Conservation (phyloP, 2,797 vertebrate genomes). For the Philypnodon macrostomus region DNA sequence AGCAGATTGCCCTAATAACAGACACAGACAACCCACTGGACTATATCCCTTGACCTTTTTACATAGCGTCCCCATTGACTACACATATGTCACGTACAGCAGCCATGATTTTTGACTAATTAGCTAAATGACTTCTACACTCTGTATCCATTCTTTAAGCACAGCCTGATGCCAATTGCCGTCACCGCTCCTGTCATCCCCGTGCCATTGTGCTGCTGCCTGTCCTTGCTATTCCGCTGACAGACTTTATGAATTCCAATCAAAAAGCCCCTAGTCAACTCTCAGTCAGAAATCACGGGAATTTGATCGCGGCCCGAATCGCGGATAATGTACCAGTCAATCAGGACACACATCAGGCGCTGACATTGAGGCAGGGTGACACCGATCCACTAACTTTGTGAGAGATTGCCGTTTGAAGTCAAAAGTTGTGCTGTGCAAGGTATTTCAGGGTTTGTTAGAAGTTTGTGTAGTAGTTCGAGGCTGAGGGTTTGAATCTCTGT, state of each 20-base stretch:
- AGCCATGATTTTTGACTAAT: conserved; percentile 14
- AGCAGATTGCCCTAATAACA: too few relatives aligned
- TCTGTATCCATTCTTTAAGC: conserved; percentile 33
- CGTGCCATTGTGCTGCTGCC: conserved; percentile 41
- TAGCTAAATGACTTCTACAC: conserved; percentile 19
- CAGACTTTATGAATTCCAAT: conserved; percentile 40
- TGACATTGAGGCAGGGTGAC: conserved; percentile 22
- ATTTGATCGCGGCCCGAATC: conserved; percentile 34
- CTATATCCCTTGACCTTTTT: too few relatives aligned
- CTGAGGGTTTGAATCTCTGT: too few relatives aligned
- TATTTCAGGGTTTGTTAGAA: too few relatives aligned
- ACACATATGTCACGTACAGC: too few relatives aligned
- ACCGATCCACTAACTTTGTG: conserved; percentile 1
- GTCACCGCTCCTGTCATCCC: conserved; percentile 11
- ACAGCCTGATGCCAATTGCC: conserved; percentile 40
- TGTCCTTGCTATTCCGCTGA: conserved; percentile 37
- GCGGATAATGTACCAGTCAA: conserved; percentile 36
- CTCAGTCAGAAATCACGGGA: conserved; percentile 35
- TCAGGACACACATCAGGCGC: conserved; percentile 24
- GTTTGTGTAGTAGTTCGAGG: too few relatives aligned
- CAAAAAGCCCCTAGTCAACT: conserved; percentile 50
- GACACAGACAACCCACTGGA: too few relatives aligned
- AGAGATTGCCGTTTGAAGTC: neutral
- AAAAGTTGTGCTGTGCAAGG: too few relatives aligned
- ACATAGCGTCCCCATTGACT: conserved; percentile 15